Evolutionary conservation across 2,888 invertebrate species (phyloP).

Genomic region (Scrobipalpa atriplicella): DNA sequence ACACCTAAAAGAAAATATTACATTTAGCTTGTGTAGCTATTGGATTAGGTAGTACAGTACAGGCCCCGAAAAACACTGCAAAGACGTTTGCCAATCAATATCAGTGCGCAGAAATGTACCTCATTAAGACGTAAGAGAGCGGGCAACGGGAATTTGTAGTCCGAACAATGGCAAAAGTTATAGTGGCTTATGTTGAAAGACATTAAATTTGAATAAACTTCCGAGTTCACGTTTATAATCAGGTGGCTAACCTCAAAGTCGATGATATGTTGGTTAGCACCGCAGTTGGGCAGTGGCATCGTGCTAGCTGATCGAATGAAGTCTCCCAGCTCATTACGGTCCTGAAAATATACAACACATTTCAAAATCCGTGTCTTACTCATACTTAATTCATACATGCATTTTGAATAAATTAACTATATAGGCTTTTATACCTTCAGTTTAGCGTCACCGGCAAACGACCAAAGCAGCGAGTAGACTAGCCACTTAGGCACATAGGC

Average conservation of each 20-base stretch:
- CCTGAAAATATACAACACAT: conserved; percentile 50
- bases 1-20: conserved; percentile 76
- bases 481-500: conserved; percentile 97
- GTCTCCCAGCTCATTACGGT: conserved; percentile 96
- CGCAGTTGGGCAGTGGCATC: conserved; percentile 93
- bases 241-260: conserved; percentile 91
- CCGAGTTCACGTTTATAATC: not conserved
- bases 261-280: conserved; percentile 92
- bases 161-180: no score
- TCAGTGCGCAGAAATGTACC: no score
- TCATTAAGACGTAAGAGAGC: no score
- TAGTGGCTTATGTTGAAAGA: no score
- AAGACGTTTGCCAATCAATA: no score
- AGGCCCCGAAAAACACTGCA: no score
- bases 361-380: not conserved
- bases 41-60: no score
- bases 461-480: conserved; percentile 97
- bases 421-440: conserved; percentile 88
- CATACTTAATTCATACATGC: no score
- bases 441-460: conserved; percentile 99
- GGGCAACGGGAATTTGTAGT: no score
- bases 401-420: no score
- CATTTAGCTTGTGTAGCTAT: not conserved
- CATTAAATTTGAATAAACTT: no score
- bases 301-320: conserved; percentile 98